Evolutionary conservation across 2,113 vertebrate genomes (phyloP).

Genomic region (Daphoenositta chrysoptera): DNA sequence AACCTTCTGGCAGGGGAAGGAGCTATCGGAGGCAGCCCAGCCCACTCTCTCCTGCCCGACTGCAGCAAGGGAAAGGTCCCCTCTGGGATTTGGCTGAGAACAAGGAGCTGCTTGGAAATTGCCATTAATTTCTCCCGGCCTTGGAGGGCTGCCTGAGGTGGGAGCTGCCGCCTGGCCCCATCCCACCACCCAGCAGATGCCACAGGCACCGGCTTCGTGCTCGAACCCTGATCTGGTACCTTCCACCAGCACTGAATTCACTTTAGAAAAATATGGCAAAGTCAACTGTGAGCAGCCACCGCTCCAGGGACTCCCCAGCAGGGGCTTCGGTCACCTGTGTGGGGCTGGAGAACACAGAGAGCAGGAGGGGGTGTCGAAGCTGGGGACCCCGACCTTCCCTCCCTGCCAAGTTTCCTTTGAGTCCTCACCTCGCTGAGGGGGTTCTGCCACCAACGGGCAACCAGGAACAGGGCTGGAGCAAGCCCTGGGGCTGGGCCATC

Average conservation of each 20-base stretch:
- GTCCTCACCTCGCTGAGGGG: background rate
- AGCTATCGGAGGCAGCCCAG: constrained; percentile 33
- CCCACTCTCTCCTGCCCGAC: constrained; percentile 40
- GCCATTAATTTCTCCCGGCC: background rate
- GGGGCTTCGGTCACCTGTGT: background rate
- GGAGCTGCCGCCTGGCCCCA: background rate
- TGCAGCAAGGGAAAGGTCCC: constrained; percentile 22
- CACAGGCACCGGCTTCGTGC: background rate
- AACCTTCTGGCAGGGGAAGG: constrained; percentile 52
- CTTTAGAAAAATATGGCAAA: background rate
- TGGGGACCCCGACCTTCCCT: accelerated
- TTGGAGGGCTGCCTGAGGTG: background rate
- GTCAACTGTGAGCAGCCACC: background rate
- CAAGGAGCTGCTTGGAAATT: constrained; percentile 8
- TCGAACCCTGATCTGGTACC: background rate
- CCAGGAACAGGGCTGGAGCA: background rate
- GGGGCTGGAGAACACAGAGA: background rate
- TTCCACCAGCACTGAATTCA: constrained; percentile 42
- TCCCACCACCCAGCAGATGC: background rate
- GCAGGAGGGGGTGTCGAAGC: accelerated
- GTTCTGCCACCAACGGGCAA: background rate
- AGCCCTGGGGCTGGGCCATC: background rate
- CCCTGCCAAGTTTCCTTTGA: background rate
- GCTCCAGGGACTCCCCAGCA: accelerated
- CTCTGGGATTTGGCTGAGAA: constrained; percentile 33